phyloP scores from a whole-genome alignment of 2,888 invertebrate species.

The Eilema sororculum region DNA sequence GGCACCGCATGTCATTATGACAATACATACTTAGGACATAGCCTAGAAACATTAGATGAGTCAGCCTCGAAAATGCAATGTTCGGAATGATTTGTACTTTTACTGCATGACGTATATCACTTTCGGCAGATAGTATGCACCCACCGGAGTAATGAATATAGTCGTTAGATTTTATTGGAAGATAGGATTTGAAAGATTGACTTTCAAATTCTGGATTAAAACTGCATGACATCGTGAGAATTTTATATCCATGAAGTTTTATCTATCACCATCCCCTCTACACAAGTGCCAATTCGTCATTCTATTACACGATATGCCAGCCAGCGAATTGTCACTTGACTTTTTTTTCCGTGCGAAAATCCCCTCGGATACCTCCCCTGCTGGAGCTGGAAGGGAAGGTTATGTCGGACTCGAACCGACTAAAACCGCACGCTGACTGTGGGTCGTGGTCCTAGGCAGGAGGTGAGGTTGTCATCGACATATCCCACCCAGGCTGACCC shows the following conservation, averaged over 20 bases:
- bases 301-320: too few species aligned
- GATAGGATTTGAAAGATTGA: not conserved
- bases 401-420: too few species aligned
- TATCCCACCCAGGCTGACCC: too few species aligned
- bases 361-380: too few species aligned
- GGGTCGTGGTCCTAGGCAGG: too few species aligned
- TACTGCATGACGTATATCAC: not conserved
- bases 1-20: not conserved
- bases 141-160: not conserved
- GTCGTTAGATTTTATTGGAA: not conserved
- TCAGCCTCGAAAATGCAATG: conserved; percentile 1
- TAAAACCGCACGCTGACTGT: too few species aligned
- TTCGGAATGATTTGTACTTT: conserved; percentile 11
- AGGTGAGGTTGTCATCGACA: too few species aligned
- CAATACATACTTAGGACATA: not conserved
- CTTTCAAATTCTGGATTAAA: not conserved
- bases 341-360: too few species aligned
- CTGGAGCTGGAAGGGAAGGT: too few species aligned
- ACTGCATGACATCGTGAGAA: not conserved
- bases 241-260: not conserved
- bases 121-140: not conserved
- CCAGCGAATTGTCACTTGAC: too few species aligned
- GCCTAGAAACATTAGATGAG: not conserved
- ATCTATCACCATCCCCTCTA: too few species aligned
- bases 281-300: too few species aligned